Conservation (phyloP, 2,113 vertebrate species). For the Microcebus murinus region DNA sequence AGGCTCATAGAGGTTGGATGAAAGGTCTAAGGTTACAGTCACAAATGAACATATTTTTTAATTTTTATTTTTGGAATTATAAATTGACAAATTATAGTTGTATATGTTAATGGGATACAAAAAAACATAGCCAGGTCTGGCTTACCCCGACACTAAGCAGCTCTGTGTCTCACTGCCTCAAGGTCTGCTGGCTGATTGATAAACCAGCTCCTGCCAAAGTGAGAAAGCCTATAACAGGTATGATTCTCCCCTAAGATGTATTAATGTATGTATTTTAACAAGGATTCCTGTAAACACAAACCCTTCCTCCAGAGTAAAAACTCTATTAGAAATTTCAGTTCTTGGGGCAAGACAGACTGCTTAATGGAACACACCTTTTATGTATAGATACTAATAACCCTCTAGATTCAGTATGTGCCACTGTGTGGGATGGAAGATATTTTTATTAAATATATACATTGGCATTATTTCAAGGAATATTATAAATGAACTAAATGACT, state of each 20-base stretch:
- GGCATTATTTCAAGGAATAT: not conserved
- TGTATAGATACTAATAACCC: not conserved
- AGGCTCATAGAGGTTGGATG: not conserved
- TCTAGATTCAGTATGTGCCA: not conserved
- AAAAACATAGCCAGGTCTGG: not conserved
- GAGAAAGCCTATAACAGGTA: not conserved
- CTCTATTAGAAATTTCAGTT: not conserved
- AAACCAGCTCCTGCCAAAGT: not conserved
- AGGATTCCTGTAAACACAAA: not conserved
- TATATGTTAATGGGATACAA: too few relatives aligned
- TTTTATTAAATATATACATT: not conserved
- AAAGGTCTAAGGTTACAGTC: not conserved
- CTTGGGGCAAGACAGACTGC: not conserved
- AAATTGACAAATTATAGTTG: too few relatives aligned
- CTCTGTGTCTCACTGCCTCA: not conserved
- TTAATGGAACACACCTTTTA: not conserved
- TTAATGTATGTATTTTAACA: not conserved
- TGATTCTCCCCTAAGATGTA: not conserved
- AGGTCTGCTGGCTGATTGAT: not conserved
- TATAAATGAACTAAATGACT: too few relatives aligned
- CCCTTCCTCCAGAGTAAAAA: not conserved
- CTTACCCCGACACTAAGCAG: not conserved
- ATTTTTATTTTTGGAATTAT: too few relatives aligned
- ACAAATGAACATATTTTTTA: not conserved
- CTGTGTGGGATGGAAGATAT: not conserved